phyloP scores from a whole-genome alignment of 2,113 vertebrate species.

The Ctenodactylus gundi region DNA sequence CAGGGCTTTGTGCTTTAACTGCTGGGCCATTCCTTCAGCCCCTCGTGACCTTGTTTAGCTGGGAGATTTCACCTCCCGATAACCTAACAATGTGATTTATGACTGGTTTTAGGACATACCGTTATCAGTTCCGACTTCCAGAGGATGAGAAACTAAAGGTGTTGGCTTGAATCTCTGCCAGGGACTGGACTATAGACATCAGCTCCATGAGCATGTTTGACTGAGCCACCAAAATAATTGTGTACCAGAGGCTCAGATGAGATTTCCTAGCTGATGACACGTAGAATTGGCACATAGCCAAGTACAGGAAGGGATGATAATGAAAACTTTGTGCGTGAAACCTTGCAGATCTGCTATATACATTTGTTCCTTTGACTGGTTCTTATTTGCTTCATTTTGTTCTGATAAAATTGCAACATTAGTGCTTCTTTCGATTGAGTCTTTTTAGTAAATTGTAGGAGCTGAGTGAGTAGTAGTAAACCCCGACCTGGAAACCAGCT shows the following conservation, averaged over 20 bases:
- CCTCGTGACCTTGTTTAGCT: too few relatives aligned
- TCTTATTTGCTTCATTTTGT: neutral
- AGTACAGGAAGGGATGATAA: too few relatives aligned
- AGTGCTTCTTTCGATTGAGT: neutral
- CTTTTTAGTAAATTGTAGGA: neutral
- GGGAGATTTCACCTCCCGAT: too few relatives aligned
- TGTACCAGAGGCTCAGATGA: neutral
- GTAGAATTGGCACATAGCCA: too few relatives aligned
- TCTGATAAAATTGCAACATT: neutral
- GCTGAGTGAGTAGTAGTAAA: neutral
- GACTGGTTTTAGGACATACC: neutral
- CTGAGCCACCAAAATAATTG: too few relatives aligned
- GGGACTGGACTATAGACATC: neutral
- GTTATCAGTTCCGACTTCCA: too few relatives aligned
- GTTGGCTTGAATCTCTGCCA: neutral
- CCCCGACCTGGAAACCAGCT: neutral
- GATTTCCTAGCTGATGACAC: too few relatives aligned
- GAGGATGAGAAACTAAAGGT: neutral
- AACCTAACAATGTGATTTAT: too few relatives aligned
- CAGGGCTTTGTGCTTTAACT: too few relatives aligned
- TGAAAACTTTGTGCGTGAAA: neutral
- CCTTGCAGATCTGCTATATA: neutral
- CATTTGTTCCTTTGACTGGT: neutral
- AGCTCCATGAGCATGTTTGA: neutral
- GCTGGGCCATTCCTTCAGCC: too few relatives aligned